These are phyloP conservation scores for Thalassaphorura encarpata DNA, from an alignment of 1,140 invertebrate genomes.

Conservation along the genomic window DNA sequence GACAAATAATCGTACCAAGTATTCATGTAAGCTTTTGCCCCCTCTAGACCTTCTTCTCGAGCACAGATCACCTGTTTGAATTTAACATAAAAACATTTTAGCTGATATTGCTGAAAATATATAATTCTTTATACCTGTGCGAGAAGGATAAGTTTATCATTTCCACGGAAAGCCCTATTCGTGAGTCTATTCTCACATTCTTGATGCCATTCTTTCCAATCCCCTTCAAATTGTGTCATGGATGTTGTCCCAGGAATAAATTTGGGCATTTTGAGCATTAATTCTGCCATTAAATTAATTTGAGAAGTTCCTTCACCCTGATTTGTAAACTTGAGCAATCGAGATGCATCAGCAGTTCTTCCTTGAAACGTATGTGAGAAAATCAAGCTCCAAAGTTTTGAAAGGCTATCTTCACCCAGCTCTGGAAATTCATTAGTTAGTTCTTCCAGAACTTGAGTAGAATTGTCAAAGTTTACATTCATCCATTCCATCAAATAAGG, in stretches of 20 bases:
- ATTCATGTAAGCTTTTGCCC: conserved; percentile 4
- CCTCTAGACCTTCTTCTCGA: conserved; percentile 15
- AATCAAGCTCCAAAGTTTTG: conserved; percentile 24
- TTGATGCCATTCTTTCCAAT: conserved; percentile 23
- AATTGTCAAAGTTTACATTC: conserved; percentile 27
- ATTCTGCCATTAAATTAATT: conserved; percentile 16
- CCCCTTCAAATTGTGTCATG: conserved; percentile 22
- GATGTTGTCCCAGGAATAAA: conserved; percentile 19
- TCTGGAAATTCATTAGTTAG: conserved; percentile 18
- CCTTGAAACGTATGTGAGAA: conserved; percentile 25
- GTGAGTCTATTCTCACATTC: conserved; percentile 14
- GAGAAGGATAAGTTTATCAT: conserved; percentile 20
- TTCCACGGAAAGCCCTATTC: conserved; percentile 10
- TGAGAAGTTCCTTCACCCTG: conserved; percentile 14
- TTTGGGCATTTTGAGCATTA: conserved; percentile 21
- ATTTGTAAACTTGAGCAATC: conserved; percentile 11
- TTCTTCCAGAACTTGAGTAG: conserved; percentile 10
- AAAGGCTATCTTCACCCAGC: conserved; percentile 1
- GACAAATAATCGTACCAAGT: conserved; percentile 30
- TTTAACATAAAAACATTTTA: not conserved
- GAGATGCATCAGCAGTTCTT: conserved; percentile 20
- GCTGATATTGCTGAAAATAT: too few relatives aligned
- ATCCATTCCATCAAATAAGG: conserved; percentile 29
- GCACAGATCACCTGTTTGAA: conserved; percentile 24
- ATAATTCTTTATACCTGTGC: too few relatives aligned